Conservation (phyloP, 2,797 vertebrate species). For the Benthosema pterotum region DNA sequence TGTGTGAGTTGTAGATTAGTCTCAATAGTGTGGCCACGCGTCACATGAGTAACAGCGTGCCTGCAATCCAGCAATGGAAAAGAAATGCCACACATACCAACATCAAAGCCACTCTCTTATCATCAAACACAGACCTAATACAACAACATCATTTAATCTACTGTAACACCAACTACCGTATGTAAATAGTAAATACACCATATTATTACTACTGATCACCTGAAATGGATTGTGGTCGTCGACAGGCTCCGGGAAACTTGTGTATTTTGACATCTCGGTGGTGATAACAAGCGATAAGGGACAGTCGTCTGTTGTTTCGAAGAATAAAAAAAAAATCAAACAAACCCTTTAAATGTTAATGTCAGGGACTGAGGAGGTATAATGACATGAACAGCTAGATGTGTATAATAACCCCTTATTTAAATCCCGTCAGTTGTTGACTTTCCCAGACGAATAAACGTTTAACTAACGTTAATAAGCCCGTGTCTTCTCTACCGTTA, state of each 20-base stretch:
- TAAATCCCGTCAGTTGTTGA: too few relatives aligned
- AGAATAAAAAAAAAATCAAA: background rate
- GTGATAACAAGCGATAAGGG: background rate
- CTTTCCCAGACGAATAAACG: too few relatives aligned
- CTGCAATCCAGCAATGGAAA: slow-evolving; percentile 16
- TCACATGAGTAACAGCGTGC: slow-evolving; percentile 65
- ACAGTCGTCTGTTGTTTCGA: background rate
- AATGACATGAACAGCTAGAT: too few relatives aligned
- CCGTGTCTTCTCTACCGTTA: too few relatives aligned
- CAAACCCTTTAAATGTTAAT: background rate
- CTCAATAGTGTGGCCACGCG: slow-evolving; percentile 14
- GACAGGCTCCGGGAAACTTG: slow-evolving; percentile 73
- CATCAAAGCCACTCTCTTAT: slow-evolving; percentile 2
- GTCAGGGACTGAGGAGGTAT: too few relatives aligned
- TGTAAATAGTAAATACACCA: background rate
- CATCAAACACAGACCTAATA: slow-evolving; percentile 3
- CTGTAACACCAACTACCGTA: background rate
- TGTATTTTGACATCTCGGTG: slow-evolving; percentile 76
- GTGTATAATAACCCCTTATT: too few relatives aligned
- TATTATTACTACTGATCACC: slow-evolving; percentile 46
- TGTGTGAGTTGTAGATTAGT: slow-evolving; percentile 3
- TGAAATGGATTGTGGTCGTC: slow-evolving; percentile 84
- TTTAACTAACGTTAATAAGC: too few relatives aligned
- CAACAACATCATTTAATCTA: background rate
- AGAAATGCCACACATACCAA: slow-evolving; percentile 23